Evolutionary conservation across 2,888 invertebrate species (phyloP).

Genomic region (Dynastes tityus): DNA sequence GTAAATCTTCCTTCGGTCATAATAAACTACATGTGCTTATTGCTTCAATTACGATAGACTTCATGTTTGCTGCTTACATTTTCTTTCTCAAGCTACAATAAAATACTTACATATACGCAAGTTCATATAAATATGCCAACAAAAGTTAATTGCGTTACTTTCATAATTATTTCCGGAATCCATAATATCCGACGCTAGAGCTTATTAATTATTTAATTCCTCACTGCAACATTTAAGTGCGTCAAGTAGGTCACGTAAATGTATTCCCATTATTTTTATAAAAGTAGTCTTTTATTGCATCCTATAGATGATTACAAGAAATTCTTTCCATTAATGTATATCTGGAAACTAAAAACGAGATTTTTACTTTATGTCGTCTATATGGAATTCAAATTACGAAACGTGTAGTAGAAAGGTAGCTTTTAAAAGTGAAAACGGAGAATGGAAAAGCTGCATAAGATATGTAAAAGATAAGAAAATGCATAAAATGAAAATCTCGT

Average conservation of each 20-base stretch:
- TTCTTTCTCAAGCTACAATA: too few relatives aligned
- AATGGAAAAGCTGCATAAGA: constrained; percentile 11
- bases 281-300: background rate
- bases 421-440: background rate
- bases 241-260: background rate
- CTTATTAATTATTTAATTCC: background rate
- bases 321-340: background rate
- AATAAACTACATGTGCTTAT: too few relatives aligned
- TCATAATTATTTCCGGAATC: too few relatives aligned
- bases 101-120: too few relatives aligned
- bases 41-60: too few relatives aligned
- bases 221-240: background rate
- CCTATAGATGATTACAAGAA: background rate
- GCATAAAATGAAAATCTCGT: background rate
- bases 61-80: too few relatives aligned
- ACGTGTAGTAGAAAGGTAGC: constrained; percentile 7
- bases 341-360: background rate
- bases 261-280: constrained; percentile 5
- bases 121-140: too few relatives aligned
- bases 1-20: too few relatives aligned
- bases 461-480: constrained; percentile 1
- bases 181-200: background rate
- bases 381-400: constrained; percentile 14
- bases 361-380: constrained; percentile 18
- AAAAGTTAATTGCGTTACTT: too few relatives aligned